Evolutionary conservation across 1,140 invertebrate genomes (phyloP).

Genomic region (Melanaphis sacchari): DNA sequence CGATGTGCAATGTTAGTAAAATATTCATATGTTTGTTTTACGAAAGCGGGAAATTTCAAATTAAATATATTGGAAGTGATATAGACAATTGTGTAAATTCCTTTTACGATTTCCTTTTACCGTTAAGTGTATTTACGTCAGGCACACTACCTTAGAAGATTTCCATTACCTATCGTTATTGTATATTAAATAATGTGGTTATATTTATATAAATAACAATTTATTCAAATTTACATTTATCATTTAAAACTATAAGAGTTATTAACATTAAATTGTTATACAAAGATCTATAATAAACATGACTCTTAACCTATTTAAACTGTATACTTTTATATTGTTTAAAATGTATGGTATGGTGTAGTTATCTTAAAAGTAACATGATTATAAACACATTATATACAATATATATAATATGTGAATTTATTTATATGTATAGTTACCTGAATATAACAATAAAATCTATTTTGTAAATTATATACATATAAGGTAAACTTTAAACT

Average conservation of each 20-base stretch:
- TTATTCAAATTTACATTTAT: neutral
- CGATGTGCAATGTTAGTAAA: neutral
- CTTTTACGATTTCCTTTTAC: neutral
- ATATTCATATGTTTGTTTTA: neutral
- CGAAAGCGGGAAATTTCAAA: neutral
- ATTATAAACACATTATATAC: neutral
- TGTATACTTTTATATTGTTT: neutral
- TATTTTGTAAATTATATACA: neutral
- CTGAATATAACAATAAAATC: neutral
- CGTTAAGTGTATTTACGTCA: neutral
- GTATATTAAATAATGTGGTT: neutral
- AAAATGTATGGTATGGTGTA: neutral
- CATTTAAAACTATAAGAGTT: neutral
- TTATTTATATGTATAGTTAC: no score
- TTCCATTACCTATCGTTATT: neutral
- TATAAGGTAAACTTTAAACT: neutral
- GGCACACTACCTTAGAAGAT: neutral
- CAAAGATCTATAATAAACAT: neutral
- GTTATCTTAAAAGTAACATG: neutral
- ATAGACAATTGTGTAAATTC: neutral
- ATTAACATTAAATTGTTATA: neutral
- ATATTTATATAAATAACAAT: neutral
- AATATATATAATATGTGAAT: neutral
- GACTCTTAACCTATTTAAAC: neutral
- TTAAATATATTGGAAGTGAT: neutral